Base-by-base conservation (phyloP, 2,888 invertebrate genomes). In the Meghimatium bilineatum region DNA sequence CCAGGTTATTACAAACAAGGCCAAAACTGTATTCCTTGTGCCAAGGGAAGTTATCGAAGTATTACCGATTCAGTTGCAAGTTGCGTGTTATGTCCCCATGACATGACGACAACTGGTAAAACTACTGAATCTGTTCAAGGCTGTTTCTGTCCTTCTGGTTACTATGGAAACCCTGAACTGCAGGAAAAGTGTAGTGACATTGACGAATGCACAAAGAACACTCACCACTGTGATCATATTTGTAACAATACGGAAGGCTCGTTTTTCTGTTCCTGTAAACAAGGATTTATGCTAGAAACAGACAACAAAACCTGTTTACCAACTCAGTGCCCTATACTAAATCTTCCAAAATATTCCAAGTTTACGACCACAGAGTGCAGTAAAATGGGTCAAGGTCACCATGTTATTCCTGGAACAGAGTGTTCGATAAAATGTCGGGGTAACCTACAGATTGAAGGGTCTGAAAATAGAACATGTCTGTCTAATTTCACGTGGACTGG, bases 231-330 rank as follows among this genome's bases (percentile, higher is more conserved):
- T 85, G 85, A 85, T 23, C 87, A 87, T 56, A 74, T 86, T 1
- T 90, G 89, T 80, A 84, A 87, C 77, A 90, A 89, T 82, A 87
- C 85, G 0, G 20, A 82, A 5, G 89, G 89, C 8, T 87, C 87
- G 17, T 89, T 87, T 56, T 80, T 69, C 29, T 90, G 89, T 85
- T 78, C 84, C 23, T 90, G 89, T 84, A 84, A 83, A 5, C 63
- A 81, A 60, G 80, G 89, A 87, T 67, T 85, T 23, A 83, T 36
- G 12, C 66, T 87, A 36, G 29, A 84, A 1, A 23, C 74, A 38
- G 88, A 88, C n/a, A 85, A 83, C 8, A 79, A 80, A 10, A 86
- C 69, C 20, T 90, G 89, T 34, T 44, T 56, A 3, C 56, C 84
- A 0, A 84, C 80, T 5, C n/a, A 67, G 34, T 84, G 84, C 44